Percentiles rank a stretch among this genome's conserved stretches.
These are phyloP conservation scores for Acronicta aceris DNA, from an alignment of 2,888 invertebrate genomes.

Conservation along the genomic window DNA sequence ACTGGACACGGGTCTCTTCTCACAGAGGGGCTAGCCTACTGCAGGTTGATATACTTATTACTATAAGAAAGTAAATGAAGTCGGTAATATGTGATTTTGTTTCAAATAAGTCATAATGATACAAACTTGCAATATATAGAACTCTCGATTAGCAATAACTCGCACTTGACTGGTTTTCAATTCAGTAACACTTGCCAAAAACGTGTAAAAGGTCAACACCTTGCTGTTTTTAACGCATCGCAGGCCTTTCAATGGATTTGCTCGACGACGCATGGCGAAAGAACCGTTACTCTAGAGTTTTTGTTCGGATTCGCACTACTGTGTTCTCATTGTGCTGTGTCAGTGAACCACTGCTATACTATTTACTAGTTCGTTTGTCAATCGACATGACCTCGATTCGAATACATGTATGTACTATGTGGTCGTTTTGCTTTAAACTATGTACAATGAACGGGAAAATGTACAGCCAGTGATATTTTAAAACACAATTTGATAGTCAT, in stretches of 20 bases:
- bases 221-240: slow-evolving; percentile 19
- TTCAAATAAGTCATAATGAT: too few species aligned
- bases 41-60: too few species aligned
- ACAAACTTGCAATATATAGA: neutral
- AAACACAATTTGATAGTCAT: slow-evolving; percentile 30
- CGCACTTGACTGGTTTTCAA: slow-evolving; percentile 12
- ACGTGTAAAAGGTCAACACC: slow-evolving; percentile 23
- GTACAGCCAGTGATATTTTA: slow-evolving; percentile 17
- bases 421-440: slow-evolving; percentile 44
- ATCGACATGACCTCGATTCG: slow-evolving; percentile 60
- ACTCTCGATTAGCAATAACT: neutral
- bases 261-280: slow-evolving; percentile 33
- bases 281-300: slow-evolving; percentile 43
- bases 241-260: slow-evolving; percentile 46
- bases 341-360: slow-evolving; percentile 52
- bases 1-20: too few species aligned
- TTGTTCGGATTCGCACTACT: slow-evolving; percentile 47
- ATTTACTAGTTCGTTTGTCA: slow-evolving; percentile 59
- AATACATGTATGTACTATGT: slow-evolving; percentile 35
- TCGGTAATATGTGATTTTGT: too few species aligned
- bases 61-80: too few species aligned
- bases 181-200: slow-evolving; percentile 19
- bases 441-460: slow-evolving; percentile 49
- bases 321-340: slow-evolving; percentile 53
- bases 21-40: too few species aligned